These are phyloP conservation scores for Mactromeris polynyma DNA, from an alignment of 2,888 invertebrate species.

Conservation along the genomic window DNA sequence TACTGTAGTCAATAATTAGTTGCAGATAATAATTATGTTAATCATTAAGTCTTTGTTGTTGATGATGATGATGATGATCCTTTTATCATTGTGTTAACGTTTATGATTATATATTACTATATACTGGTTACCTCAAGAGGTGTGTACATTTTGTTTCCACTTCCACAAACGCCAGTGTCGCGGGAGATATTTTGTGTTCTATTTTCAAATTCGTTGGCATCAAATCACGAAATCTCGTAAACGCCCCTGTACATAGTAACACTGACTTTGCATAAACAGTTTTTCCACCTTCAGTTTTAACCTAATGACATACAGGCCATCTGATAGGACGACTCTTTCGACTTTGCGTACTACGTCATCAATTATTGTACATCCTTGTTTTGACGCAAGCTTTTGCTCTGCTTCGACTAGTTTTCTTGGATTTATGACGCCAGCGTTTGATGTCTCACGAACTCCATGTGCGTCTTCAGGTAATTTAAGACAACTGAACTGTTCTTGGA, in stretches of 20 bases:
- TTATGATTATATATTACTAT: no score
- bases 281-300: conserved; percentile 58
- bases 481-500: conserved; percentile 51
- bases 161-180: conserved; percentile 65
- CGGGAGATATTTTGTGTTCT: conserved; percentile 48
- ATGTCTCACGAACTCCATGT: conserved; percentile 37
- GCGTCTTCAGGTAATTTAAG: conserved; percentile 54
- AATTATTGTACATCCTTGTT: conserved; percentile 69
- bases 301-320: conserved; percentile 51
- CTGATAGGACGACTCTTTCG: conserved; percentile 22
- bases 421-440: conserved; percentile 69
- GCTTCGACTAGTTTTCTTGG: conserved; percentile 70
- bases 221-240: conserved; percentile 62
- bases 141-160: conserved; percentile 10
- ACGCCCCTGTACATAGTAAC: conserved; percentile 71
- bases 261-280: conserved; percentile 54
- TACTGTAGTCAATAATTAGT: no score
- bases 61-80: no score
- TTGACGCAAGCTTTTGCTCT: conserved; percentile 57
- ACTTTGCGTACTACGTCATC: conserved; percentile 66
- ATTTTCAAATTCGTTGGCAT: conserved; percentile 42
- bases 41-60: no score
- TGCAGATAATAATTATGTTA: no score
- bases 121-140: background rate
- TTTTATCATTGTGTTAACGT: no score